Base-by-base conservation (phyloP, 2,797 vertebrate species). In the Echeneis naucrates region DNA sequence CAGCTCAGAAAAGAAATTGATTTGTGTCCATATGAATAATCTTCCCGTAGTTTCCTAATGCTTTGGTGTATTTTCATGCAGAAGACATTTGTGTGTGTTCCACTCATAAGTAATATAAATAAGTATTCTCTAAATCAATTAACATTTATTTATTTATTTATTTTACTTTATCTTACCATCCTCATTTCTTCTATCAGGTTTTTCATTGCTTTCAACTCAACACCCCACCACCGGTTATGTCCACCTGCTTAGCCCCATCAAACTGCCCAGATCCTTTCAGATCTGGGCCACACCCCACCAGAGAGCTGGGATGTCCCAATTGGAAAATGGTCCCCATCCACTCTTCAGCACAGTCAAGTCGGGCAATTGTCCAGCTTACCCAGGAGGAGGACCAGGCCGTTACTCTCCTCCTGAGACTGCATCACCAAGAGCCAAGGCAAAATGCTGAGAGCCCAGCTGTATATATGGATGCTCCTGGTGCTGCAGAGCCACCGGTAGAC, bases 321-420 rank as follows among this genome's bases (percentile, higher is more conserved):
- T 68, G 67, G 74, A 74, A 27, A 4, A 57, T 13, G 9, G 23
- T 35, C 1, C 0, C 1, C 30, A 0, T 2, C 5, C 11, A 0
- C 2, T 35, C 23, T n/a, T 24, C 21, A 0, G 5, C 6, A 35
- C 55, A 32, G 2, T 51, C 55, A 0, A 45, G 4, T 2, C 60
- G 4, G 24, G 30, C 64, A 0, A 32, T 93, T 26, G 9, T 94
- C 69, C 80, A 93, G 83, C 82, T 94, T 1, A 89, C 82, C 24
- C 57, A 68, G 62, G 90, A 91, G 24, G 93, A 94, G 77, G 92
- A 94, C 61, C 85, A 91, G 84, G 87, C 86, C 5, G 27, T 93
- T 3, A 92, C 90, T 0, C 89, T 72, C 80, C 92, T 93, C 40
- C 75, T 93, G 57, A 85, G 77, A 51, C 89, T 93, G 52, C 82